Evolutionary conservation across 2,888 invertebrate genomes (phyloP).

Genomic region (Drosophila paracracens): DNA sequence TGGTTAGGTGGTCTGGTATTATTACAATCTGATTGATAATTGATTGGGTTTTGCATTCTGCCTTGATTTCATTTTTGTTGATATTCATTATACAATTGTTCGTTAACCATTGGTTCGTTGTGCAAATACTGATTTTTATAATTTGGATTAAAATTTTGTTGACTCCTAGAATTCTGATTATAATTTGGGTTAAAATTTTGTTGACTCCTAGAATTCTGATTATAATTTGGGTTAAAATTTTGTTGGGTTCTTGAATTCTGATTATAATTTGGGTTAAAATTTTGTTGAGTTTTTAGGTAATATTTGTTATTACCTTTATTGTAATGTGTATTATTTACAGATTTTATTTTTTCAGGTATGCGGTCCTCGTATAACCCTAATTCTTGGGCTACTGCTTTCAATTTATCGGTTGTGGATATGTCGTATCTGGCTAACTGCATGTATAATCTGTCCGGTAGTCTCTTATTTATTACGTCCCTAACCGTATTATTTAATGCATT

Average conservation of each 20-base stretch:
- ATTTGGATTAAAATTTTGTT: no score
- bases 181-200: no score
- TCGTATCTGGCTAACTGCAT: no score
- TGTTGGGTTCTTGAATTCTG: no score
- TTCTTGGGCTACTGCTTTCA: not conserved
- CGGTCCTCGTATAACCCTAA: not conserved
- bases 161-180: no score
- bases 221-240: no score
- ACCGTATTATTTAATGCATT: no score
- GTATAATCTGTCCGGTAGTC: not conserved
- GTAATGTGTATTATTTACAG: not conserved
- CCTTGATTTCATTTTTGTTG: not conserved
- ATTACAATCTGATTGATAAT: not conserved
- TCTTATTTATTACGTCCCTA: not conserved
- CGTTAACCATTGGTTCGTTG: not conserved
- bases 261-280: not conserved
- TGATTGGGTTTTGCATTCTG: not conserved
- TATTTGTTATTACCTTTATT: not conserved
- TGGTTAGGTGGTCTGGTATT: no score
- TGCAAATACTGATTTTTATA: not conserved
- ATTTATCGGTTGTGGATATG: not conserved
- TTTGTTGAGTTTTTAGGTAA: not conserved
- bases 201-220: no score
- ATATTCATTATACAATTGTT: not conserved
- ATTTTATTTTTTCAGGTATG: not conserved